Conservation (phyloP, 2,113 vertebrate genomes). For the Callithrix jacchus region DNA sequence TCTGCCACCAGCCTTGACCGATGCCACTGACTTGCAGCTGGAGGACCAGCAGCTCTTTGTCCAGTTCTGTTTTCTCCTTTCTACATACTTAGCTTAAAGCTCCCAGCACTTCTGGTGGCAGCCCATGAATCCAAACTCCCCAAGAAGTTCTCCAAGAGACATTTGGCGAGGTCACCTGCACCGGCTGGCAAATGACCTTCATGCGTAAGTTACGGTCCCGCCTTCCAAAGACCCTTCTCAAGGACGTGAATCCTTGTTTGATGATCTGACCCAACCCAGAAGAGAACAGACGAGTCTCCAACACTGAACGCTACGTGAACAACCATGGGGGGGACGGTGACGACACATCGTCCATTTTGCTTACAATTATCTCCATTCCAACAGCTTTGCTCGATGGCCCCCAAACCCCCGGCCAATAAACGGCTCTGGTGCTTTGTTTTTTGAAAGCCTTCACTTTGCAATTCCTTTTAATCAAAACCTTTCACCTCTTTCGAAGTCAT, state of each 20-base stretch:
- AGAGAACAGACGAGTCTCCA: neutral
- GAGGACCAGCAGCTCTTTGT: too few species aligned
- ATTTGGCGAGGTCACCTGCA: fast-evolving
- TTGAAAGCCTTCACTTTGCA: neutral
- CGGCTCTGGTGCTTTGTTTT: neutral
- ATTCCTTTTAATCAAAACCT: neutral
- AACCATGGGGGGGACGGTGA: fast-evolving
- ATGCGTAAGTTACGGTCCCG: too few species aligned
- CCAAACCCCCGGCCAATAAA: too few species aligned
- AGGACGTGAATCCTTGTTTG: neutral
- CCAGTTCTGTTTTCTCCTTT: neutral
- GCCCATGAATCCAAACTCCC: too few species aligned
- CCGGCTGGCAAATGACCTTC: neutral
- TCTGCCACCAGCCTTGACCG: fast-evolving
- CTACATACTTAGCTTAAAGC: neutral
- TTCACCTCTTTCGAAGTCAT: neutral
- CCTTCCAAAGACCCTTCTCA: neutral
- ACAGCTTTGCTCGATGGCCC: neutral
- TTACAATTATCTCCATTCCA: neutral
- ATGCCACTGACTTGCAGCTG: too few species aligned
- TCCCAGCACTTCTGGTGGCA: too few species aligned
- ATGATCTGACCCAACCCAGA: neutral
- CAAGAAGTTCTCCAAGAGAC: neutral
- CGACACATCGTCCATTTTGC: too few species aligned
- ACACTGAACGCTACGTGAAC: fast-evolving